Evolutionary conservation across 2,113 vertebrate genomes (phyloP).

Genomic region (Odontesthes bonariensis): DNA sequence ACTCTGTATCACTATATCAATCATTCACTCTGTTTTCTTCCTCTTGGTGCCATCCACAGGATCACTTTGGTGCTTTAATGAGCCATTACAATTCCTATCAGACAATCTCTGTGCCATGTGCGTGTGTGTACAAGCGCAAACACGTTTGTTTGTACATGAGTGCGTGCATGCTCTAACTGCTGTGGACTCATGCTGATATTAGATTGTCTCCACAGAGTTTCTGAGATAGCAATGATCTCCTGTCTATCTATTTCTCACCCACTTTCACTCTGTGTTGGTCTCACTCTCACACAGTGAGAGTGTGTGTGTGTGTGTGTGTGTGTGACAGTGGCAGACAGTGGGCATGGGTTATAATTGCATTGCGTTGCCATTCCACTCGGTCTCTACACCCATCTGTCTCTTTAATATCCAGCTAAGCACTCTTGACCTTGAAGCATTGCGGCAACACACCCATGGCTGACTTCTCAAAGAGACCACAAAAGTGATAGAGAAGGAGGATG

Average conservation of each 20-base stretch:
- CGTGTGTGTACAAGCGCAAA: conserved; percentile 22
- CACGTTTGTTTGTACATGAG: conserved; percentile 53
- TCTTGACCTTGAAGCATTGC: conserved; percentile 79
- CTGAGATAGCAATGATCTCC: conserved; percentile 58
- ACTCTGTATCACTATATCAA: conserved; percentile 77
- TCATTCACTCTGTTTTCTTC: conserved; percentile 77
- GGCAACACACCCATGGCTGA: conserved; percentile 49
- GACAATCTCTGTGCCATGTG: conserved; percentile 58
- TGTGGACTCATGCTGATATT: conserved; percentile 70
- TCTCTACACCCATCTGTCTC: conserved; percentile 74
- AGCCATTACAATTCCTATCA: conserved; percentile 81
- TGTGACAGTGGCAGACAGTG: conserved; percentile 44
- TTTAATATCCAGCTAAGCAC: conserved; percentile 79
- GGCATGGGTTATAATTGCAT: conserved; percentile 74
- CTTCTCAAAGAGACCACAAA: conserved; percentile 37
- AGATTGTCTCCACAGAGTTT: conserved; percentile 68
- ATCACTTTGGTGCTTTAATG: conserved; percentile 79
- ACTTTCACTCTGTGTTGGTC: conserved; percentile 32
- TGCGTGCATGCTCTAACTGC: conserved; percentile 36
- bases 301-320: conserved; percentile 15
- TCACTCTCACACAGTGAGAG: neutral
- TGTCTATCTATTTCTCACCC: conserved; percentile 57
- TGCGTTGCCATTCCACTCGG: conserved; percentile 67
- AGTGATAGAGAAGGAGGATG: conserved; percentile 38
- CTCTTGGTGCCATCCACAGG: conserved; percentile 65